Base-by-base conservation (phyloP, 2,797 vertebrate species). In the Clarias platycephalus region DNA sequence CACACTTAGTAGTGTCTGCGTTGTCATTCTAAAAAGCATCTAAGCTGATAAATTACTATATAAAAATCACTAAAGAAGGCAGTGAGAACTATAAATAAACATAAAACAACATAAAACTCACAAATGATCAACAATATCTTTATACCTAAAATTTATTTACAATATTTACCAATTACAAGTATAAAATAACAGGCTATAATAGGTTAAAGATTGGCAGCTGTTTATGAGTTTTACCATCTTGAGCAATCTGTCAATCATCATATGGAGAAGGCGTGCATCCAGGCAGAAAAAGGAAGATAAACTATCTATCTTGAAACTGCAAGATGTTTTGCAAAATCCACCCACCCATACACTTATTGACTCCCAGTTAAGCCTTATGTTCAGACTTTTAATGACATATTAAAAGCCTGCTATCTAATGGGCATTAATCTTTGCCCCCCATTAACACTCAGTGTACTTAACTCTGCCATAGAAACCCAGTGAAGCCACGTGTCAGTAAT, bases 361-460 rank as follows among this genome's bases (percentile, higher is more conserved):
- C 57, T 77, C 20, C 57, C 1, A 37, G 20, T 78, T 78, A 78
- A 78, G 76, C 76, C 22, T 4, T 26, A 78, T 40, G 57, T 62
- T 24, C 0, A 13, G 34, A 57, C 31, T 62, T 62, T 62, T 77
- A 78, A 62, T 62, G 13, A 62, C 22, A 37, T 76, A 77, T 40
- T 78, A 62, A 60, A 78, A 78, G 76, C 76, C 22, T 40, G 57
- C 40, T 78, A 24, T 78, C 57, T 34, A 78, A 40, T 62, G 22
- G 31, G 57, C 57, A 62, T 62, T 62, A 62, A n/a, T 62, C 5
- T 77, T 77, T 60, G 28, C 55, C 37, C 31, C 20, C 20, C 55
- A n/a, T 77, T 77, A 77, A 31, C 58, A 60, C 55, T 60, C 75
- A 24, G 4, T 60, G 55, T 58, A 76, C 20, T 34, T 20, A 5